These are phyloP conservation scores for Drosophila santomea DNA, from an alignment of 1,140 invertebrate genomes.

Conservation along the genomic window DNA sequence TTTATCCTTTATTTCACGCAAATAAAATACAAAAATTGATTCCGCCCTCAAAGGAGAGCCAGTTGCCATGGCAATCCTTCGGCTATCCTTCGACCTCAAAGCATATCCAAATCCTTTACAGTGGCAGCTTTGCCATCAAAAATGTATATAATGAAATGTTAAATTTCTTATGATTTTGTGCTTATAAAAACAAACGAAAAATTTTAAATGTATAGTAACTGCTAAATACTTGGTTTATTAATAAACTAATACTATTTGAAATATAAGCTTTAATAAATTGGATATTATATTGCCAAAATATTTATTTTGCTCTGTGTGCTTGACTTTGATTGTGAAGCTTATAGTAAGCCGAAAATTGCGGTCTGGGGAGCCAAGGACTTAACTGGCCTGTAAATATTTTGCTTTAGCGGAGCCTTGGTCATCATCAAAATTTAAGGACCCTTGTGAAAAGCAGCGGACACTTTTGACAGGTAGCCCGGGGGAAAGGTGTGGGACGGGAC, in stretches of 20 bases:
- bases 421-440: constrained; percentile 6
- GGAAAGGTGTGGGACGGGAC: too few species aligned
- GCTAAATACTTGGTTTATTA: too few species aligned
- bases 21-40: constrained; percentile 52
- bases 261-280: too few species aligned
- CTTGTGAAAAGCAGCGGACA: constrained; percentile 13
- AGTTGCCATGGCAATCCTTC: neutral
- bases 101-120: constrained; percentile 22
- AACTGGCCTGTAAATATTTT: constrained; percentile 28
- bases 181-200: too few species aligned
- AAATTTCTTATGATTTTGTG: too few species aligned
- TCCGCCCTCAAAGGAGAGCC: constrained; percentile 11
- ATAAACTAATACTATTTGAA: too few species aligned
- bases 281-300: neutral
- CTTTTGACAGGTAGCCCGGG: constrained; percentile 13
- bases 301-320: neutral
- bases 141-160: too few species aligned
- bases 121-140: neutral
- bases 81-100: constrained; percentile 13
- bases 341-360: constrained; percentile 6
- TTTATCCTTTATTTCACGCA: constrained; percentile 44
- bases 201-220: too few species aligned
- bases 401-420: neutral
- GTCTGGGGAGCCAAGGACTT: neutral
- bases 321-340: neutral